Base-by-base conservation (phyloP, 1,140 invertebrate species). In the Capitella teleta region DNA sequence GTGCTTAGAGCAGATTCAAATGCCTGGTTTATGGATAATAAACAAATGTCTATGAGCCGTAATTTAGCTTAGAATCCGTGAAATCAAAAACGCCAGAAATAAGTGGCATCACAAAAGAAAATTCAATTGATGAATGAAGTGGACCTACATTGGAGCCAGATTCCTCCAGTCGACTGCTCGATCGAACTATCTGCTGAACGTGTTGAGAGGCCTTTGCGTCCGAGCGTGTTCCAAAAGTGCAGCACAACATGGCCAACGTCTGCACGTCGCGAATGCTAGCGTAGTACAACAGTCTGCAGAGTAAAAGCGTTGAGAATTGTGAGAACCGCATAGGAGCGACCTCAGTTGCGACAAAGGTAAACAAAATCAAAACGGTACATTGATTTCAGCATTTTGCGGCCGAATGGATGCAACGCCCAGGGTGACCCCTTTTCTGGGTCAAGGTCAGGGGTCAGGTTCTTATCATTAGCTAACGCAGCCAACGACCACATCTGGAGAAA, bases 231-330 rank as follows among this genome's bases (percentile, higher is more conserved):
- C 82, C 82, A 68, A 92, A 91, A 0, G 84, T 79, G 70, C 90
- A 94, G 47, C 84, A 84, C 25, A 95, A 63, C 82, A 95, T 91
- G 0, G 88, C 89, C 12, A 89, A 85, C 64, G 87, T 95, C 74
- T 97, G 91, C 34, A 94, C 77, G 70, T 97, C 91, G 3, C 81
- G 80, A 41, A 84, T 77, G 54, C 61, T 59, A 18, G 66, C 63
- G 59, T 77, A 79, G 55, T 77, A 74, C 14, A 74, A 60, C 25
- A 79, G 68, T 45, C 77, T 78, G 57, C 6, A 59, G 43, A 44
- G 10, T 26, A 28, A 16, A 21, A 21, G 16, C 6, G n/a, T 21
- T 16, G 18, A 44, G 28, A 6, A 16, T 16, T 40, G 38, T n/a
- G 10, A n/a, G n/a, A n/a, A 40, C 38, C 6, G 38, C 21, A 40